A percentile compares a stretch with the other conserved stretches of the same genome.
Conservation (phyloP, 2,888 invertebrate species). For the Drosophila fungiperda region DNA sequence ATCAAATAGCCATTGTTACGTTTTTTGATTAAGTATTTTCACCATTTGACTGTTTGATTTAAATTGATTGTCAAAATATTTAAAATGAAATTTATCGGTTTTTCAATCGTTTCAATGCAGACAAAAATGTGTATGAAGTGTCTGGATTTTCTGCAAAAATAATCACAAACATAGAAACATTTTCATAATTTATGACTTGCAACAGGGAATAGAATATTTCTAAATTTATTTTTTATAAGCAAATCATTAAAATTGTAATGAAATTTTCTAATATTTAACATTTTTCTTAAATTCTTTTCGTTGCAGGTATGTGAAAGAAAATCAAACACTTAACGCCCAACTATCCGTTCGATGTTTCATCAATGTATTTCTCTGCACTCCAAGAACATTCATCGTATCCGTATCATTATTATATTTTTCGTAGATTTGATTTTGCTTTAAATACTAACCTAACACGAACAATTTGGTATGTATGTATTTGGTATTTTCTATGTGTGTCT, state of each 20-base stretch:
- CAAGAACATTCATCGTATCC: slow-evolving; percentile 27
- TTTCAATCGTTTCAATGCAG: background rate
- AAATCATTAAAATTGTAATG: background rate
- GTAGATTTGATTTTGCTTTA: slow-evolving; percentile 46
- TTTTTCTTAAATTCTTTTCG: background rate
- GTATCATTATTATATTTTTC: slow-evolving; percentile 29
- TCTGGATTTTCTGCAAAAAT: background rate
- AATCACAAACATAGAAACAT: background rate
- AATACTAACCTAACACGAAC: slow-evolving; percentile 31
- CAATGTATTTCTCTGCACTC: slow-evolving; percentile 59
- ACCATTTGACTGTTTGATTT: slow-evolving; percentile 7
- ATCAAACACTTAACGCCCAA: slow-evolving; percentile 7
- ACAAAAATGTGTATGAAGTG: background rate
- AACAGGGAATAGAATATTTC: background rate
- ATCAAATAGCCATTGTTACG: slow-evolving; percentile 2
- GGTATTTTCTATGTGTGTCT: slow-evolving; percentile 13
- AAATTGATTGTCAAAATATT: slow-evolving; percentile 2
- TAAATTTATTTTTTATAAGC: background rate
- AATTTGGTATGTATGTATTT: slow-evolving; percentile 16
- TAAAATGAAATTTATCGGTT: background rate
- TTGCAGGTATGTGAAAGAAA: slow-evolving; percentile 47
- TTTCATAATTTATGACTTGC: background rate
- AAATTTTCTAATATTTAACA: background rate
- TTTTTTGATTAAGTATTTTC: background rate
- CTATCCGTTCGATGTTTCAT: slow-evolving; percentile 59